phyloP scores from a whole-genome alignment of 1,140 invertebrate genomes.

The Drosophila pectinifera region DNA sequence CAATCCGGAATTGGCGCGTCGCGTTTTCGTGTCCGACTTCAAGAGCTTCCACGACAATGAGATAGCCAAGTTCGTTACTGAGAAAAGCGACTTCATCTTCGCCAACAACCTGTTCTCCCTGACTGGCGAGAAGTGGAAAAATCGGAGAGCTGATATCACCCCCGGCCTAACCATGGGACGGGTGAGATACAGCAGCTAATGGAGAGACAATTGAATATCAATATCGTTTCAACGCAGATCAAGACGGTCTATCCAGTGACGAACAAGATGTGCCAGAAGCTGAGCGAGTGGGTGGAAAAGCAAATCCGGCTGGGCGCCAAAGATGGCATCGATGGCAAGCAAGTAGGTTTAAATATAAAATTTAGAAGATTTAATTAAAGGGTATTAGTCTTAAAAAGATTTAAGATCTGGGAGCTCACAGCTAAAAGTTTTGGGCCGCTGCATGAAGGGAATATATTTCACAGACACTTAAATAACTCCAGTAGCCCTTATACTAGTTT shows the following conservation, averaged over 20 bases:
- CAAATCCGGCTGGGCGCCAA: conserved; percentile 38
- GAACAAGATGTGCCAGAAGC: conserved; percentile 64
- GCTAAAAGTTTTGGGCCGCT: too few species aligned
- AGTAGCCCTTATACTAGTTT: too few species aligned
- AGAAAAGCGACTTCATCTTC: conserved; percentile 85
- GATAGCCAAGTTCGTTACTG: conserved; percentile 59
- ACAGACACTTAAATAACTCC: too few species aligned
- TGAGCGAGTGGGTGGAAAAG: conserved; percentile 61
- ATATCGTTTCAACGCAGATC: conserved; percentile 33
- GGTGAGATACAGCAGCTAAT: conserved; percentile 31
- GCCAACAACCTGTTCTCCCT: conserved; percentile 85
- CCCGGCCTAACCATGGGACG: conserved; percentile 86
- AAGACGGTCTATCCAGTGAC: conserved; percentile 78
- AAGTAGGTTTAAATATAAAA: too few species aligned
- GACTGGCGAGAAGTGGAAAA: conserved; percentile 86
- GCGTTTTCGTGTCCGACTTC: conserved; percentile 86
- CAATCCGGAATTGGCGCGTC: conserved; percentile 85
- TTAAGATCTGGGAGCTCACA: too few species aligned
- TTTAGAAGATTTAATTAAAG: background rate
- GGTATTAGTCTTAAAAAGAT: too few species aligned
- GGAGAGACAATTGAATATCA: background rate
- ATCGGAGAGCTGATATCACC: conserved; percentile 86
- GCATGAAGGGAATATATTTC: too few species aligned
- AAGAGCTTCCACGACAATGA: conserved; percentile 85
- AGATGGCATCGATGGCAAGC: conserved; percentile 55